Conservation (phyloP, 2,113 vertebrate species). For the Eulemur macaco region DNA sequence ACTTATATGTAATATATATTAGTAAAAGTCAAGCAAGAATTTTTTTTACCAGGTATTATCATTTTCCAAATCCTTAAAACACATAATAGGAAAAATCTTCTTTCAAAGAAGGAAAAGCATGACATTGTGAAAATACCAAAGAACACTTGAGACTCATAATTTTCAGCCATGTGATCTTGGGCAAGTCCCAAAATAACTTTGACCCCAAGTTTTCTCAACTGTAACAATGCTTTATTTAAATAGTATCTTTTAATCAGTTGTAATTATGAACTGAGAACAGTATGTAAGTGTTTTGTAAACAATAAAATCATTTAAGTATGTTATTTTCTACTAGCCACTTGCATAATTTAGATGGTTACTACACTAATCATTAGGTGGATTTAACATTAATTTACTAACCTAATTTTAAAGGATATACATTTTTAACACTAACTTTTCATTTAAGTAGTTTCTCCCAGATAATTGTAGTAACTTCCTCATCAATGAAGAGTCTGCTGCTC, state of each 20-base stretch:
- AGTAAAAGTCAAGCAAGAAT: neutral
- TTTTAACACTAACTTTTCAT: neutral
- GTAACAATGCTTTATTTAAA: neutral
- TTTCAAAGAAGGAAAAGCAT: neutral
- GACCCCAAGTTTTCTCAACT: neutral
- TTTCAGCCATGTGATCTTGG: neutral
- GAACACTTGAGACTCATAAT: neutral
- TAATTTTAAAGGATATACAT: neutral
- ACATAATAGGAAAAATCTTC: neutral
- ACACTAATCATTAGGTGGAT: neutral
- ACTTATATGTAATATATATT: neutral
- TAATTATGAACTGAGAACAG: neutral
- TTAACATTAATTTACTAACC: neutral
- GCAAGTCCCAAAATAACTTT: neutral
- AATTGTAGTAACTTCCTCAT: neutral
- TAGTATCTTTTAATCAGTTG: neutral
- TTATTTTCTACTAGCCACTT: neutral
- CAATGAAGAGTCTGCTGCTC: neutral
- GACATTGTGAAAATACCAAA: neutral
- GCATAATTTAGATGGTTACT: neutral
- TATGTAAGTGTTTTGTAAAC: neutral
- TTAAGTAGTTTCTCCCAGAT: neutral
- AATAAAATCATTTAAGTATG: neutral
- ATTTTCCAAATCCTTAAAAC: neutral
- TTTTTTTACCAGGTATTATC: neutral